Evolutionary conservation across 2,797 vertebrate species (phyloP), one percentile per base, ranked within the genome.

Genomic region (Cheirogaleus major): DNA sequence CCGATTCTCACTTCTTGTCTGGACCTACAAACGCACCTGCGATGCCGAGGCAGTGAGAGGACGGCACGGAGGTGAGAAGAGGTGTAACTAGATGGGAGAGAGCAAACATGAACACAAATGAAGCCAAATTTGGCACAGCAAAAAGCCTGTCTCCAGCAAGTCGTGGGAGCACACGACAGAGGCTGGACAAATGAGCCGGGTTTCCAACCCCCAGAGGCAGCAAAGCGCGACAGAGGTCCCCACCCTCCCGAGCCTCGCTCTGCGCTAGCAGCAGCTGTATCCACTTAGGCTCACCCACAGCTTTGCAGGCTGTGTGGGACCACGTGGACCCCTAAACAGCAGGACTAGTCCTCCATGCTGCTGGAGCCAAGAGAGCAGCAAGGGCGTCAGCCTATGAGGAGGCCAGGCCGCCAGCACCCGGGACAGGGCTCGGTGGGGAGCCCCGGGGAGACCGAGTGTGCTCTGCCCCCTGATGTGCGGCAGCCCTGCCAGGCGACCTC

Each of bases 71-170:
- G n/a, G 27, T 14, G 32, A n/a, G 25, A 23, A 27, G 11, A 8
- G 52, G 6, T 1, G 0, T 3, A 4, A 23, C 22, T 0, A 2
- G 15, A 7, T 7, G 27, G 2, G 14, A 35, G 2, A 2, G 8
- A 38, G 10, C 13, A 48, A n/a, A 52, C 5, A 20, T 20, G 20
- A 52, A 69, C 0, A 9, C 9, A 7, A 59, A 5, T 10, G 50
- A 27, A 57, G 48, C 18, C 10, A 3, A 6, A 11, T 22, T 14
- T 6, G 41, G n/a, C 50, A 8, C 27, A 32, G 32, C 32, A 32
- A 0, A 11, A 38, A 65, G 55, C 23, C 43, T 41, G 8, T 63
- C 7, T 25, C 22, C 43, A 20, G 1, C 2, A 0, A 17, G 38
- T n/a, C 2, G 0, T 9, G 27, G 7, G 43, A 57, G 7, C 4